Conservation (phyloP, 2,113 vertebrate genomes). For the Acinonyx jubatus region DNA sequence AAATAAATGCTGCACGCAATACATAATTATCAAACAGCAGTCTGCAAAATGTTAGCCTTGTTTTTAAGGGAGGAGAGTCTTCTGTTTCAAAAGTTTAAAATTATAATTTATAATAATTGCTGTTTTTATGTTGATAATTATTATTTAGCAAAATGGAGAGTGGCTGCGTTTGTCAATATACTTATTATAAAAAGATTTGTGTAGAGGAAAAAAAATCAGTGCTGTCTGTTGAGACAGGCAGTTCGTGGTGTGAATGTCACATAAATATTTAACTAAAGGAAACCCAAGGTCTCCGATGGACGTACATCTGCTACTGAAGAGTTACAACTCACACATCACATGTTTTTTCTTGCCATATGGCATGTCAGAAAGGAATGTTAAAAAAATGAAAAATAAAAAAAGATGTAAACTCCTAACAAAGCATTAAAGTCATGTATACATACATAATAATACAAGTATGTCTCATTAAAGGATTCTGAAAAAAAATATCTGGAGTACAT, state of each 20-base stretch:
- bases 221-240: neutral
- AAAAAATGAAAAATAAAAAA: slow-evolving; percentile 1
- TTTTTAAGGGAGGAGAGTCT: neutral
- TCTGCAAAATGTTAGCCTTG: neutral
- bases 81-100: slow-evolving; percentile 11
- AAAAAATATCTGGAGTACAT: slow-evolving; percentile 63
- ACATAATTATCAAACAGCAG: neutral
- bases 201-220: neutral
- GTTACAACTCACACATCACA: neutral
- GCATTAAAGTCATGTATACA: slow-evolving; percentile 45
- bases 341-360: slow-evolving; percentile 50
- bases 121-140: slow-evolving; percentile 30
- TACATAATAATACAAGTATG: slow-evolving; percentile 46
- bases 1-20: neutral
- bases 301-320: slow-evolving; percentile 56
- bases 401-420: slow-evolving; percentile 40
- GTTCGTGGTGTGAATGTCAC: slow-evolving; percentile 51
- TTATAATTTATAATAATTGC: neutral
- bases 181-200: neutral
- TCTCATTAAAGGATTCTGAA: slow-evolving; percentile 28
- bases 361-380: slow-evolving; percentile 47
- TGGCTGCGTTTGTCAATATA: neutral
- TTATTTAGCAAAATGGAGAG: slow-evolving; percentile 3
- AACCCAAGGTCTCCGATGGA: neutral
- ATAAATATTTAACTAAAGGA: slow-evolving; percentile 72